phyloP scores from a whole-genome alignment of 2,113 vertebrate genomes.

The Amazona guildingii region DNA sequence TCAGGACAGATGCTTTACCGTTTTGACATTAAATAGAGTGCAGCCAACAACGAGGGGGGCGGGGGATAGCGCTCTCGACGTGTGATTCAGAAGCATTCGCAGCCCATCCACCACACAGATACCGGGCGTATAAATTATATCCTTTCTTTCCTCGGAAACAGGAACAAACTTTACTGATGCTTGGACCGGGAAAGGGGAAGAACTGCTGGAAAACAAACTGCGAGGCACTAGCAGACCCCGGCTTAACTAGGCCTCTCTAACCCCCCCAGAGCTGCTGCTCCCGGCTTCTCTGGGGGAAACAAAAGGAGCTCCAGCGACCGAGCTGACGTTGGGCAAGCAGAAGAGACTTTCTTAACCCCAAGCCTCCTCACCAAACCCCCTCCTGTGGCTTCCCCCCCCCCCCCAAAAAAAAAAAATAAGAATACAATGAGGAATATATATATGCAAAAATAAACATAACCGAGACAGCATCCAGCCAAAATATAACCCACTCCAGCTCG shows the following conservation, averaged over 20 bases:
- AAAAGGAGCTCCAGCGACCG: not conserved
- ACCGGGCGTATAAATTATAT: constrained; percentile 28
- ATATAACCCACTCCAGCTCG: not conserved
- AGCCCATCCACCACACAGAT: constrained; percentile 38
- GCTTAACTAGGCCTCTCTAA: not conserved
- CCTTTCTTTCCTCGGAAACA: not conserved
- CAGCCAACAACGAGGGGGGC: constrained; percentile 34
- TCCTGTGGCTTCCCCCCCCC: no score
- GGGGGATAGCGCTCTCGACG: not conserved
- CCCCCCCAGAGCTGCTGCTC: not conserved
- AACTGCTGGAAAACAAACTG: not conserved
- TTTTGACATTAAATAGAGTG: constrained; percentile 62
- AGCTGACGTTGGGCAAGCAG: not conserved
- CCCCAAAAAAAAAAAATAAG: not conserved
- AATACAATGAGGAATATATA: not conserved
- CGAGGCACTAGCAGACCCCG: not conserved
- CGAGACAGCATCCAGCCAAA: not conserved
- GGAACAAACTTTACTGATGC: not conserved
- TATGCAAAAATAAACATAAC: not conserved
- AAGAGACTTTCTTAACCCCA: not conserved
- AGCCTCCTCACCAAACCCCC: not conserved
- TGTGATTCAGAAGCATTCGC: constrained; percentile 18
- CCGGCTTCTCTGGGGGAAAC: rapidly evolving
- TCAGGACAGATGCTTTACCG: constrained; percentile 57
- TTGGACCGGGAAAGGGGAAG: not conserved